These are phyloP conservation scores for Delphinapterus leucas DNA, from an alignment of 2,113 vertebrate species.

Conservation along the genomic window DNA sequence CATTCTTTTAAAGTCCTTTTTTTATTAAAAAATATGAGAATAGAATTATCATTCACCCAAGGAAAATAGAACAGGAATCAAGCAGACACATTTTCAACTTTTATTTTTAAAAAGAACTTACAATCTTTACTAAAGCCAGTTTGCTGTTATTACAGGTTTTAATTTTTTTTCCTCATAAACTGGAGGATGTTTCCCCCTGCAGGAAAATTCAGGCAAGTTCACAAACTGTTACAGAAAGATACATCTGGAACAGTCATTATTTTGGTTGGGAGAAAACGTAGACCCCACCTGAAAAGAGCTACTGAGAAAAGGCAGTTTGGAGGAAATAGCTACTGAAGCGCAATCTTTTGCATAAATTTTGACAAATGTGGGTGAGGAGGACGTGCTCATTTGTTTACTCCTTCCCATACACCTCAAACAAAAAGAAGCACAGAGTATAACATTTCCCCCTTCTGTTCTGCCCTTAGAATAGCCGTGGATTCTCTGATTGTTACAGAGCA, in stretches of 20 bases:
- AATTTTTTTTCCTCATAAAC: neutral
- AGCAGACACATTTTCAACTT: neutral
- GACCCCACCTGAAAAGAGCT: neutral
- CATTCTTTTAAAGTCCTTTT: neutral
- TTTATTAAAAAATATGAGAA: neutral
- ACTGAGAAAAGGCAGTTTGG: neutral
- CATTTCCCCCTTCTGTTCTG: neutral
- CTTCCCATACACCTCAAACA: neutral
- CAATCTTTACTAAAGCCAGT: neutral
- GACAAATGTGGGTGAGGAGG: neutral
- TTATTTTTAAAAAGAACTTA: neutral
- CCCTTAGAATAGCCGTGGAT: neutral
- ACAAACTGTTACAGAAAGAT: neutral
- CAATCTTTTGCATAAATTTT: neutral
- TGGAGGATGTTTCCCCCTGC: slow-evolving; percentile 71
- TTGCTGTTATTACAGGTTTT: neutral
- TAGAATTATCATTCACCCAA: neutral
- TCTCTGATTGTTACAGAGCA: neutral
- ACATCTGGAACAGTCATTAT: neutral
- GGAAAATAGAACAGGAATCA: neutral
- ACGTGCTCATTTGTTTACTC: neutral
- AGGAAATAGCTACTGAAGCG: neutral
- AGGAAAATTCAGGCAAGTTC: slow-evolving; percentile 49
- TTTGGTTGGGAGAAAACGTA: neutral
- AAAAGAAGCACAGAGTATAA: neutral